Evolutionary conservation across 2,888 invertebrate species (phyloP).

Genomic region (Lasioglossum calceatum): DNA sequence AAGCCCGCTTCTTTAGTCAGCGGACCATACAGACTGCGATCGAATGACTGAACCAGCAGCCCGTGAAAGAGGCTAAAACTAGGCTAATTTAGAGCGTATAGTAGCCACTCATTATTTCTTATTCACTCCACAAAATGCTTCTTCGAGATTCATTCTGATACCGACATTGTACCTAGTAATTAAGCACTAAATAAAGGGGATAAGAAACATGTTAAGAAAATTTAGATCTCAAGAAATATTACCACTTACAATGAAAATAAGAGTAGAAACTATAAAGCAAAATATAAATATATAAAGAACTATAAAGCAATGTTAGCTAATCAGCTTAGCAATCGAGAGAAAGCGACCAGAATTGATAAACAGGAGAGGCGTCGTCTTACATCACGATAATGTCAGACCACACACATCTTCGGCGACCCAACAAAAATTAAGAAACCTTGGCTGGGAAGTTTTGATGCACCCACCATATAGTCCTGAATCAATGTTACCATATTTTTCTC

Average conservation of each 20-base stretch:
- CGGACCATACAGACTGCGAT: constrained; percentile 47
- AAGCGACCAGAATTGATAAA: too few species aligned
- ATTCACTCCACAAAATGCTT: not conserved
- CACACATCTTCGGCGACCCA: too few species aligned
- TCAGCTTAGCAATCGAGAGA: not conserved
- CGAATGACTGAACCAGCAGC: constrained; percentile 40
- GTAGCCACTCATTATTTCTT: constrained; percentile 28
- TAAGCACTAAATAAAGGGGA: not conserved
- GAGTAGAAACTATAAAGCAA: not conserved
- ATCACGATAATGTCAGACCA: too few species aligned
- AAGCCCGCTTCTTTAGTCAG: constrained; percentile 57
- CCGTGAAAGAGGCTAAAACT: constrained; percentile 54
- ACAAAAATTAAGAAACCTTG: too few species aligned
- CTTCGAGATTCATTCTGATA: not conserved
- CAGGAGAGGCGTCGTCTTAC: too few species aligned
- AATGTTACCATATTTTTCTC: too few species aligned
- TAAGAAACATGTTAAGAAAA: not conserved
- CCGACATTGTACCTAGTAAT: not conserved
- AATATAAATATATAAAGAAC: not conserved
- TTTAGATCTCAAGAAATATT: not conserved
- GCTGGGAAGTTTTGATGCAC: too few species aligned
- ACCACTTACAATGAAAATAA: not conserved
- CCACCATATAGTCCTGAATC: too few species aligned
- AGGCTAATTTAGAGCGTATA: constrained; percentile 50
- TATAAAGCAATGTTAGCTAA: not conserved